Evolutionary conservation across 2,888 invertebrate species (phyloP).

Genomic region (Nemotelus nigrinus): DNA sequence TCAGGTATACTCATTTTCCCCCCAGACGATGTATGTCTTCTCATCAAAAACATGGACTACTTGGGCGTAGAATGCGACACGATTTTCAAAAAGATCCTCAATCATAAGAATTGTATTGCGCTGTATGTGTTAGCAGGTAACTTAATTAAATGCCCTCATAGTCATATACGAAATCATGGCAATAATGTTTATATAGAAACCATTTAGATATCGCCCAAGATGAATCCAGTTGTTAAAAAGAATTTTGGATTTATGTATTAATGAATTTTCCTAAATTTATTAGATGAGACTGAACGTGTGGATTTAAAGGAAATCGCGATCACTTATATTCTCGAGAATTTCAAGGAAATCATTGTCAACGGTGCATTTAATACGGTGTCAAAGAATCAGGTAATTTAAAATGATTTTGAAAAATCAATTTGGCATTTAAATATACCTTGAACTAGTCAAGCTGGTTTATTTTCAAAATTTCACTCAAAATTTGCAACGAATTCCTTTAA

Average conservation of each 20-base stretch:
- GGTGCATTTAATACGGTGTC: constrained; percentile 8
- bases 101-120: constrained; percentile 10
- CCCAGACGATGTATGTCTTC: neutral
- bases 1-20: constrained; percentile 3
- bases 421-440: too few relatives aligned
- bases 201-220: too few relatives aligned
- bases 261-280: too few relatives aligned
- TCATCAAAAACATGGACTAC: constrained; percentile 5
- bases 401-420: neutral
- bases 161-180: neutral
- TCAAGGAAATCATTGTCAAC: constrained; percentile 14
- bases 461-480: neutral
- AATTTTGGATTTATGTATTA: too few relatives aligned
- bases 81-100: neutral
- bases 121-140: constrained; percentile 16
- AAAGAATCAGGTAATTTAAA: constrained; percentile 22
- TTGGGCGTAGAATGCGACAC: constrained; percentile 8
- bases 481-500: constrained; percentile 10
- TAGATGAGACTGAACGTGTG: constrained; percentile 16
- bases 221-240: too few relatives aligned
- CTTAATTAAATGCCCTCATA: neutral
- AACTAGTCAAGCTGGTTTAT: neutral
- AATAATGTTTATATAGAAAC: too few relatives aligned
- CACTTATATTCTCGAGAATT: constrained; percentile 14
- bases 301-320: constrained; percentile 34